Percentiles rank a stretch among this genome's conserved stretches.
Evolutionary conservation across 2,113 vertebrate species (phyloP).

Genomic region (Neotoma lepida): DNA sequence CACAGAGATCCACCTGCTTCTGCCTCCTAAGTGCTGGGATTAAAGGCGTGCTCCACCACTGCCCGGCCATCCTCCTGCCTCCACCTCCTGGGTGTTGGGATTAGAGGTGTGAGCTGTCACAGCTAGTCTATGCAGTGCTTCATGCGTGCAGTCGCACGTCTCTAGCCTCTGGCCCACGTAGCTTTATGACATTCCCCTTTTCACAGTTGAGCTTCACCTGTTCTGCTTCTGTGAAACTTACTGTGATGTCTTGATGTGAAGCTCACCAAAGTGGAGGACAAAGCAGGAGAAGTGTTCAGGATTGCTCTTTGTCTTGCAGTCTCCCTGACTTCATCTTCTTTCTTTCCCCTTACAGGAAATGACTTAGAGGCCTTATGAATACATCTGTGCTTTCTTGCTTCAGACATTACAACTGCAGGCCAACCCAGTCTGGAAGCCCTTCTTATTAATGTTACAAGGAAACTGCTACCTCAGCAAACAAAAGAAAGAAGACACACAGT

Average conservation of each 20-base stretch:
- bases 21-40: not conserved
- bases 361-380: slow-evolving; percentile 98
- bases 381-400: slow-evolving; percentile 91
- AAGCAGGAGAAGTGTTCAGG: slow-evolving; percentile 58
- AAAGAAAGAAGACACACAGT: slow-evolving; percentile 87
- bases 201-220: not conserved
- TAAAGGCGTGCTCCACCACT: no score
- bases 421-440: slow-evolving; percentile 89
- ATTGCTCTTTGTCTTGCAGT: slow-evolving; percentile 80
- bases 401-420: slow-evolving; percentile 87
- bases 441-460: slow-evolving; percentile 89
- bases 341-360: slow-evolving; percentile 91
- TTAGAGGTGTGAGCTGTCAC: not conserved
- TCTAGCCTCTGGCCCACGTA: not conserved
- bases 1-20: not conserved
- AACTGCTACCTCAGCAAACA: slow-evolving; percentile 96
- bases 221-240: not conserved
- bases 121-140: not conserved
- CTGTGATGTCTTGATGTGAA: not conserved
- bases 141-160: not conserved
- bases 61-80: not conserved
- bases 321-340: slow-evolving; percentile 71
- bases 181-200: slow-evolving; percentile 23
- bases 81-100: not conserved
- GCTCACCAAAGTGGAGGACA: not conserved